Percentiles rank a stretch among this genome's conserved stretches.
phyloP scores from a whole-genome alignment of 1,140 invertebrate species.

The Drosophila sp. region DNA sequence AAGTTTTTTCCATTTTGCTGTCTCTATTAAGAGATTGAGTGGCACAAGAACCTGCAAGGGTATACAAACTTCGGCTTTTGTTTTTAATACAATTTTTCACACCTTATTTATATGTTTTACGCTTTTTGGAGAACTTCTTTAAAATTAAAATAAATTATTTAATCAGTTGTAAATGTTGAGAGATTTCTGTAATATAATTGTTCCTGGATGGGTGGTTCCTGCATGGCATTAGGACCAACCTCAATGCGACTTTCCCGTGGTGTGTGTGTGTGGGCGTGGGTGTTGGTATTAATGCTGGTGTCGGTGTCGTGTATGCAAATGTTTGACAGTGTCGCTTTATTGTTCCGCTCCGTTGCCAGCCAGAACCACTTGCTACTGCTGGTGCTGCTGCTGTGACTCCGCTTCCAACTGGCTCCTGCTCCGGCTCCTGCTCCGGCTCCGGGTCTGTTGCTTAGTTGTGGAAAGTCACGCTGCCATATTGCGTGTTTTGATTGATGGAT shows the following conservation, averaged over 20 bases:
- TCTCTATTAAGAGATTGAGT: too few species aligned
- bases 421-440: neutral
- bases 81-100: too few species aligned
- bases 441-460: constrained; percentile 54
- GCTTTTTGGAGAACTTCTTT: too few species aligned
- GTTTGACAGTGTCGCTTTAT: constrained; percentile 77
- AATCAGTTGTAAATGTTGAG: too few species aligned
- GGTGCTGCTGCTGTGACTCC: constrained; percentile 10
- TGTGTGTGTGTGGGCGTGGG: constrained; percentile 21
- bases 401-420: neutral
- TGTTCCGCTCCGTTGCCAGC: constrained; percentile 68
- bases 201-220: neutral
- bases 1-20: too few species aligned
- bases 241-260: neutral
- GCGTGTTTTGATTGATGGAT: constrained; percentile 83
- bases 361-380: constrained; percentile 46
- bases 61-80: too few species aligned
- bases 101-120: too few species aligned
- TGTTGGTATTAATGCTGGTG: constrained; percentile 8
- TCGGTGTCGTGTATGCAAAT: constrained; percentile 70
- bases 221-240: neutral
- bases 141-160: too few species aligned
- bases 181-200: neutral
- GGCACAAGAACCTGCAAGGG: too few species aligned
- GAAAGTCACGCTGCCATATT: constrained; percentile 80